Evolutionary conservation across 1,140 invertebrate genomes (phyloP), one percentile per base, ranked within the genome.

Genomic region (Vanessa tameamea): DNA sequence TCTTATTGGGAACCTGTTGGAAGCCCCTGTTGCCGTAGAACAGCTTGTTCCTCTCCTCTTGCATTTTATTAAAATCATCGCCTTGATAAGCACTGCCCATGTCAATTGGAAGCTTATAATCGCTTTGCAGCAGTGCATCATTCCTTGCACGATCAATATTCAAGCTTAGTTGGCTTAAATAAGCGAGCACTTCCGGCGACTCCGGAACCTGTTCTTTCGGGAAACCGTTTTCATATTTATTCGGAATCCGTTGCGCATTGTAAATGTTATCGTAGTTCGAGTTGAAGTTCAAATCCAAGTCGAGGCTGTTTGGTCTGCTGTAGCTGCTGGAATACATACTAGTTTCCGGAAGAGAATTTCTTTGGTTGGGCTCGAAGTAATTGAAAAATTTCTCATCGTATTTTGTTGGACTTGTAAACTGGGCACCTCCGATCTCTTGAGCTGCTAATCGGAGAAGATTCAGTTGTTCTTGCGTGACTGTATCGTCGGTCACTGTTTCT

Each of bases 321-420:
- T 76, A 90, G 55, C 85, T 87, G 47, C 82, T 87, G 16, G 79
- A 64, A 72, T 86, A 92, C 83, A 89, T 85, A 63, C 84, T 86
- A 5, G 82, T 77, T 63, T 92, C 89, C 4, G 87, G 88, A 43
- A 91, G 80, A 20, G 90, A 91, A 71, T 89, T 89, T 86, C 90
- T 91, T 89, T 91, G 90, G 87, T 80, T 92, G 63, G 86, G 87
- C 77, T 92, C 90, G 80, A 87, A 92, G 82, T 86, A 92, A 73
- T 89, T 91, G 73, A 88, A 92, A 69, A 78, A 88, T 83, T 90
- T 90, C 23, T 91, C 87, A 61, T 89, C 84, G 37, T 75, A 87
- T 81, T 87, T 82, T 47, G 80, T 88, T 9, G 87, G 87, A 68
- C 73, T 89, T n/a, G 84, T 73, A 75, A 92, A 92, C 69, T 92